Conservation (phyloP, 2,888 invertebrate species). For the Vanessa cardui region DNA sequence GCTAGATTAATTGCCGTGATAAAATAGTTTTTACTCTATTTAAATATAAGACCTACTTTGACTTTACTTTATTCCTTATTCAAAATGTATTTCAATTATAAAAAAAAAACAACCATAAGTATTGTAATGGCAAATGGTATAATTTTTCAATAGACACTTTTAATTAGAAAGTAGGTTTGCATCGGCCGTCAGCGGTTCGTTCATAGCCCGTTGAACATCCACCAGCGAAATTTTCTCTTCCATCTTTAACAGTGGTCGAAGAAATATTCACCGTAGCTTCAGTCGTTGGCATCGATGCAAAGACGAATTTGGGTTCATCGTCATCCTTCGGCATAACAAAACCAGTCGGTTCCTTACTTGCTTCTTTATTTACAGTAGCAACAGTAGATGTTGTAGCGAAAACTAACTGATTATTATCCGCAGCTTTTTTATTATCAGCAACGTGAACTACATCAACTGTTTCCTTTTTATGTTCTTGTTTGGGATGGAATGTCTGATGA, state of each 20-base stretch:
- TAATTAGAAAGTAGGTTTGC: slow-evolving; percentile 54
- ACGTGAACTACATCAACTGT: slow-evolving; percentile 15
- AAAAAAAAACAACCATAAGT: not conserved
- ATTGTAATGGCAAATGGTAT: not conserved
- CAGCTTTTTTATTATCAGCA: slow-evolving; percentile 12
- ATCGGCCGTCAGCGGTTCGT: slow-evolving; percentile 67
- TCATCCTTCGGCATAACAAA: not conserved
- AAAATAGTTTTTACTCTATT: slow-evolving; percentile 15
- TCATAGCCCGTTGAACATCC: slow-evolving; percentile 59
- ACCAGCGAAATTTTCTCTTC: slow-evolving; percentile 61
- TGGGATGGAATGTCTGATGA: slow-evolving; percentile 43
- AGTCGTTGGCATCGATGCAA: not conserved
- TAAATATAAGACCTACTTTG: slow-evolving; percentile 4
- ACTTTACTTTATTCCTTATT: not conserved
- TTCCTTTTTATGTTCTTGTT: slow-evolving; percentile 30
- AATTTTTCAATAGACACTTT: slow-evolving; percentile 1
- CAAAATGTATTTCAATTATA: not conserved
- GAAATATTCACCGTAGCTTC: slow-evolving; percentile 21
- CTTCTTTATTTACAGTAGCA: not conserved
- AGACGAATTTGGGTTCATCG: not conserved
- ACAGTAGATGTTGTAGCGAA: slow-evolving; percentile 24
- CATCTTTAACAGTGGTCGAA: slow-evolving; percentile 51
- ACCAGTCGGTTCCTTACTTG: not conserved
- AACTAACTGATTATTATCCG: slow-evolving; percentile 26
- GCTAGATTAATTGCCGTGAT: slow-evolving; percentile 20